Percentiles rank a stretch among this genome's conserved stretches.
phyloP scores from a whole-genome alignment of 2,888 invertebrate species.

The Spilosoma lubricipeda region DNA sequence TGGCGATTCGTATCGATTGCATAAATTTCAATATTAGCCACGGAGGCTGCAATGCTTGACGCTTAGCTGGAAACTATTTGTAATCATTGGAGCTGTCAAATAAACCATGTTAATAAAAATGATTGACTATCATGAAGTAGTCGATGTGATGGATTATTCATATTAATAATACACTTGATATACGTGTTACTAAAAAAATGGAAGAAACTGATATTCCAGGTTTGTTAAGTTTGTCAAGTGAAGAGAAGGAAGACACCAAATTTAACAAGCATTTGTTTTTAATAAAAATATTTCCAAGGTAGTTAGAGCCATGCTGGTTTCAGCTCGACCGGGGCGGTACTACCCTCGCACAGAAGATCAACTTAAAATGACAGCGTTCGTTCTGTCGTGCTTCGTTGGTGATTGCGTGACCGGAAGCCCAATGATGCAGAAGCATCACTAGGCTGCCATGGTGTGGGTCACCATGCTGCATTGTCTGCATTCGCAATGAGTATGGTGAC shows the following conservation, averaged over 20 bases:
- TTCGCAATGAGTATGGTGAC: too few relatives aligned
- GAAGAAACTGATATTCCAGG: background rate
- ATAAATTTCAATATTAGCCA: conserved; percentile 73
- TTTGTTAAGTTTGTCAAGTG: background rate
- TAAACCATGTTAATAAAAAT: conserved; percentile 59
- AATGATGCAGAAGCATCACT: too few relatives aligned
- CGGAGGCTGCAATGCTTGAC: conserved; percentile 29
- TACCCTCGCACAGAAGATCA: too few relatives aligned
- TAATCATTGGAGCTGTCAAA: conserved; percentile 62
- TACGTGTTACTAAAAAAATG: background rate
- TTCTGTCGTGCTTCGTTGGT: too few relatives aligned
- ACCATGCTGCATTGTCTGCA: too few relatives aligned
- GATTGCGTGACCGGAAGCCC: too few relatives aligned
- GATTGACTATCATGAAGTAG: conserved; percentile 45
- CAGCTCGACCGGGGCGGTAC: too few relatives aligned
- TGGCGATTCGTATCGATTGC: conserved; percentile 69
- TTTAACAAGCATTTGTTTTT: background rate
- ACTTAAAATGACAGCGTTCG: too few relatives aligned
- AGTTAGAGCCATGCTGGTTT: too few relatives aligned
- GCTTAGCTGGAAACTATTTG: conserved; percentile 51
- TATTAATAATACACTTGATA: background rate
- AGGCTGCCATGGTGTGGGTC: too few relatives aligned
- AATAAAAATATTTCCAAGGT: background rate
- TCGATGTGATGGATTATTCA: background rate
- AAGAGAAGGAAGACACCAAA: background rate